Conservation (phyloP, 92 coral and sea anemone genomes). For the Metridium senile region DNA sequence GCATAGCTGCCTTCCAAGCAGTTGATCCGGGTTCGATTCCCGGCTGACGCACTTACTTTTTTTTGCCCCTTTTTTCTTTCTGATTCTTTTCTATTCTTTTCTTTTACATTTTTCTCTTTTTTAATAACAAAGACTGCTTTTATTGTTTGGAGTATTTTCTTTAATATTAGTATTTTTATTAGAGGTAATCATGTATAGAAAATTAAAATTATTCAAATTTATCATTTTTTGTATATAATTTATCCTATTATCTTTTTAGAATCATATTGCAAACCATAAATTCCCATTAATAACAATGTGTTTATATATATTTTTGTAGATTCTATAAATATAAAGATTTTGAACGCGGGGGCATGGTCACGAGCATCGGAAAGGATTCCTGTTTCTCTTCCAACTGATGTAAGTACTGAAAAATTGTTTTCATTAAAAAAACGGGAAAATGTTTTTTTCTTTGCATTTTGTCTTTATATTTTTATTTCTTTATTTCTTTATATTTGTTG, state of each 20-base stretch:
- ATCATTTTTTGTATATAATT: background rate
- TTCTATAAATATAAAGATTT: conserved; percentile 88
- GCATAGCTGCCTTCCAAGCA: conserved; percentile 99
- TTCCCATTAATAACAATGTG: too few relatives aligned
- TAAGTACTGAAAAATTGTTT: too few relatives aligned
- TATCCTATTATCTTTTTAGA: background rate
- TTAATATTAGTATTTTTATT: background rate
- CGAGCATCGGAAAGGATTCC: conserved; percentile 92
- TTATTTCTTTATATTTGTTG: too few relatives aligned
- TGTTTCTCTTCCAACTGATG: conserved; percentile 90
- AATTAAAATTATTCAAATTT: too few relatives aligned
- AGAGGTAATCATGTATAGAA: background rate
- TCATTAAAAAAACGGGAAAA: too few relatives aligned
- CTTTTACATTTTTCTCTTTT: background rate
- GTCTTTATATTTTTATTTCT: too few relatives aligned
- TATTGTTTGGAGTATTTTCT: too few relatives aligned
- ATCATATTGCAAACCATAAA: too few relatives aligned
- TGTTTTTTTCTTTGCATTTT: background rate
- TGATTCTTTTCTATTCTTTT: conserved; percentile 3
- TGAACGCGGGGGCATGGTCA: conserved; percentile 98
- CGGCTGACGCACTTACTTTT: conserved; percentile 33
- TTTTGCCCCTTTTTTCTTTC: conserved; percentile 7
- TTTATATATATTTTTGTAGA: conserved; percentile 43
- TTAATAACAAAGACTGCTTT: background rate
- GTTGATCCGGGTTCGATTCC: conserved; percentile 99